A percentile compares a stretch with the other conserved stretches of the same genome.
phyloP scores from a whole-genome alignment of 1,140 invertebrate species.

The Hycleus phaleratus region DNA sequence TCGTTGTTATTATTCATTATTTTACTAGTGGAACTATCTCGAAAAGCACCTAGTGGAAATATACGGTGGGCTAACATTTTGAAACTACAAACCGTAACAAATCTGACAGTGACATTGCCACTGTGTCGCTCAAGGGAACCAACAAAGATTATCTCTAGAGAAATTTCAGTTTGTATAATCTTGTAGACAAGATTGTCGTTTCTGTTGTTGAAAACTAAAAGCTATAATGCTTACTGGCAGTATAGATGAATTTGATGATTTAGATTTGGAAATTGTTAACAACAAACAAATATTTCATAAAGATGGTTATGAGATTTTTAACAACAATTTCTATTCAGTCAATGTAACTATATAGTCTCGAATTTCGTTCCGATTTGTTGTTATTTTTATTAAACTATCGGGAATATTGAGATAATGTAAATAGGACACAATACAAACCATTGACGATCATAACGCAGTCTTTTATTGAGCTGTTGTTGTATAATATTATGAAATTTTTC shows the following conservation, averaged over 20 bases:
- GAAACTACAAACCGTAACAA: constrained; percentile 8
- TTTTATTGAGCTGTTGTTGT: constrained; percentile 6
- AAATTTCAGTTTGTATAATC: constrained; percentile 15
- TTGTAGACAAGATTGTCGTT: constrained; percentile 2
- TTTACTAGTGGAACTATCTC: no score
- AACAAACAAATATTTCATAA: no score
- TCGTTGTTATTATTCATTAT: no score
- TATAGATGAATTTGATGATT: no score
- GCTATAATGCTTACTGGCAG: no score
- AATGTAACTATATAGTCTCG: no score
- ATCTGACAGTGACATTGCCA: constrained; percentile 6
- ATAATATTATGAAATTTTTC: background rate
- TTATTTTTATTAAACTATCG: constrained; percentile 14
- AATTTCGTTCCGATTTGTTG: background rate
- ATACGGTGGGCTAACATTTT: no score
- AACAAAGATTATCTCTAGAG: constrained; percentile 5
- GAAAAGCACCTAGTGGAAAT: no score
- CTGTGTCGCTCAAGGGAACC: background rate
- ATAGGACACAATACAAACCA: constrained; percentile 4
- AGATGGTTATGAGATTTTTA: no score
- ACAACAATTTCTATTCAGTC: no score
- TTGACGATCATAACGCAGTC: background rate
- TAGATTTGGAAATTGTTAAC: no score
- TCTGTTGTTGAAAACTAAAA: background rate
- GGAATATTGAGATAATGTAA: constrained; percentile 17